Evolutionary conservation across 2,888 invertebrate genomes (phyloP).

Genomic region (Cosmia pyralina): DNA sequence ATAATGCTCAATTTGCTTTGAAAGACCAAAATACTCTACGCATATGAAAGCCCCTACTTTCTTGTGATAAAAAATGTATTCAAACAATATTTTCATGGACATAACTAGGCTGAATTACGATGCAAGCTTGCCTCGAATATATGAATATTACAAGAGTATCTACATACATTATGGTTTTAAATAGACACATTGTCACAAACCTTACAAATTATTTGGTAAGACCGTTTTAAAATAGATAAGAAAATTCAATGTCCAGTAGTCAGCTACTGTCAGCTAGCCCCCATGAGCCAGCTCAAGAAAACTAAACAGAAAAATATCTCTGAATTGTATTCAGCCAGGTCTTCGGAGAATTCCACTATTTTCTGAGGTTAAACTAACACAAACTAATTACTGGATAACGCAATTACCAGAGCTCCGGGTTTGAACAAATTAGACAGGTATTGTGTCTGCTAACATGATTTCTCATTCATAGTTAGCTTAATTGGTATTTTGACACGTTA

Average conservation of each 20-base stretch:
- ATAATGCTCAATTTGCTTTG: conserved; percentile 55
- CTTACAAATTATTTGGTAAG: conserved; percentile 3
- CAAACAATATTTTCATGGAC: conserved; percentile 24
- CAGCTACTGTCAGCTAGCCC: no score
- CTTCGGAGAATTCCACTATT: conserved; percentile 1
- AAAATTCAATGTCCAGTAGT: neutral
- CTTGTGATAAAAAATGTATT: conserved; percentile 13
- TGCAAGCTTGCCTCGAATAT: neutral
- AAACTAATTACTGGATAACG: conserved; percentile 41
- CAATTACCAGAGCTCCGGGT: conserved; percentile 23
- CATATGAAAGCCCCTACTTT: conserved; percentile 8
- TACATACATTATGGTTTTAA: neutral
- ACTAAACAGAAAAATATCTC: neutral
- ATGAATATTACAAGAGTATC: conserved; percentile 11
- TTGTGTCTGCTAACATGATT: conserved; percentile 33
- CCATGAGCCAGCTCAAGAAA: neutral
- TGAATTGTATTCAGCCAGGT: neutral
- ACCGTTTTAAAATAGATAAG: neutral
- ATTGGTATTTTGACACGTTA: conserved; percentile 13
- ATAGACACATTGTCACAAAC: neutral
- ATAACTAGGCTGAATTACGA: conserved; percentile 12
- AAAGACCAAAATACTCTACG: conserved; percentile 20
- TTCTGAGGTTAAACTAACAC: conserved; percentile 16
- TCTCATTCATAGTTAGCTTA: conserved; percentile 17
- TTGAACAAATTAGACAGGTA: conserved; percentile 28